Conservation (phyloP, 2,113 vertebrate genomes). For the Corythoichthys haematopterus region DNA sequence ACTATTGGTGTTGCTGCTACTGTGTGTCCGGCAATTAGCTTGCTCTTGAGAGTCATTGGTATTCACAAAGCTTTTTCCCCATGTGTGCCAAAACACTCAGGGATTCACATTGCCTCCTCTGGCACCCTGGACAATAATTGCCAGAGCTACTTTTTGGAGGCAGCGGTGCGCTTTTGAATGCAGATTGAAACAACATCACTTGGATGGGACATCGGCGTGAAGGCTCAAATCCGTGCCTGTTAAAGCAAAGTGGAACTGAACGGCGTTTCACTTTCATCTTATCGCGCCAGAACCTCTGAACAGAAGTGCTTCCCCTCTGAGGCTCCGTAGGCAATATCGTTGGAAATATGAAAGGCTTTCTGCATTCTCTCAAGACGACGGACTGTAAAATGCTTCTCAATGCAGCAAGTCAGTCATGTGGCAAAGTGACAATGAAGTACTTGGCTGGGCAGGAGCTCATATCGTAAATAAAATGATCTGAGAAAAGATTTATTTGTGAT, state of each 20-base stretch:
- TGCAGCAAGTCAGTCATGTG: slow-evolving; percentile 14
- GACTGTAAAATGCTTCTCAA: slow-evolving; percentile 11
- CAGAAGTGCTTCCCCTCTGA: slow-evolving; percentile 1
- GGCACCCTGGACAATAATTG: slow-evolving; percentile 61
- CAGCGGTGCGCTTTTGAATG: slow-evolving; percentile 60
- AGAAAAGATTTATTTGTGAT: slow-evolving; percentile 52
- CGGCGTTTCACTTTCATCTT: slow-evolving; percentile 35
- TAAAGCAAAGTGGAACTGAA: slow-evolving; percentile 35
- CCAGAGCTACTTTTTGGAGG: slow-evolving; percentile 47
- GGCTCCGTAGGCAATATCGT: neutral
- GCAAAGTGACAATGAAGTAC: slow-evolving; percentile 19
- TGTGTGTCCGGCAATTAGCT: slow-evolving; percentile 51
- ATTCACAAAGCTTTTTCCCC: slow-evolving; percentile 35
- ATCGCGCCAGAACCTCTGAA: slow-evolving; percentile 10
- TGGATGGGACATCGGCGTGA: slow-evolving; percentile 31
- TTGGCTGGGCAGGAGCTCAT: slow-evolving; percentile 37
- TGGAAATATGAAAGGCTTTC: neutral
- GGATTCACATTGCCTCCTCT: slow-evolving; percentile 46
- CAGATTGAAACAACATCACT: slow-evolving; percentile 39
- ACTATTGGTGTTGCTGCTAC: slow-evolving; percentile 31
- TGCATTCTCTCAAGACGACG: slow-evolving; percentile 5
- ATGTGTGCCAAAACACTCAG: slow-evolving; percentile 47
- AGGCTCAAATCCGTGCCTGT: slow-evolving; percentile 33
- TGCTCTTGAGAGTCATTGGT: slow-evolving; percentile 38
- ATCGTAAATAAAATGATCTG: slow-evolving; percentile 24